Conservation (phyloP, 2,113 vertebrate species). For the Myocastor coypus region DNA sequence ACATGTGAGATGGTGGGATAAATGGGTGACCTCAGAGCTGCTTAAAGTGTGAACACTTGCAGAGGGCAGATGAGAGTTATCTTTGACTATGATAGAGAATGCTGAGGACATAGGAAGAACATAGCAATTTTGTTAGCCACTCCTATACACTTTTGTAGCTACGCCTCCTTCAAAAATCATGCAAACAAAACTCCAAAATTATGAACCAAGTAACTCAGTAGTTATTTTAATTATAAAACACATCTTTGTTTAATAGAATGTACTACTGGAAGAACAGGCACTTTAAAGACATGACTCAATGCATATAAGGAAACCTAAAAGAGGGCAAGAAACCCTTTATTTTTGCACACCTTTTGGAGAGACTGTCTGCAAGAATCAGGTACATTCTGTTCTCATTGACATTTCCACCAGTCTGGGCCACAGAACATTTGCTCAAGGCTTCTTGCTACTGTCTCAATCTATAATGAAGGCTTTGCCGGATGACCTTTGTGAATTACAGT, state of each 20-base stretch:
- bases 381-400: slow-evolving; percentile 52
- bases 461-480: slow-evolving; percentile 75
- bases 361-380: slow-evolving; percentile 15
- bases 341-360: slow-evolving; percentile 59
- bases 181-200: not conserved
- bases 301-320: not conserved
- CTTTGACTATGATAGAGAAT: not conserved
- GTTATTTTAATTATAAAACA: slow-evolving; percentile 35
- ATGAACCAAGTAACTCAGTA: not conserved
- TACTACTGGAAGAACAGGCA: slow-evolving; percentile 2
- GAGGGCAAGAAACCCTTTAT: not conserved
- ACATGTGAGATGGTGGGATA: not conserved
- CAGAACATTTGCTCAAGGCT: slow-evolving; percentile 69
- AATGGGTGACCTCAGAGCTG: not conserved
- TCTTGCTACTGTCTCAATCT: slow-evolving; percentile 77
- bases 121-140: not conserved
- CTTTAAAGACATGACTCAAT: slow-evolving; percentile 45
- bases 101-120: not conserved
- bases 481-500: slow-evolving; percentile 80
- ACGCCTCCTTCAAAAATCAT: not conserved
- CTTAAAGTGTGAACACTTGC: not conserved
- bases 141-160: not conserved
- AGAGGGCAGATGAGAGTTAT: not conserved
- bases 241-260: slow-evolving; percentile 39
- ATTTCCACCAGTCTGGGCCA: slow-evolving; percentile 66